Conservation (phyloP, 2,888 invertebrate species). For the Sphecodes monilicornis region DNA sequence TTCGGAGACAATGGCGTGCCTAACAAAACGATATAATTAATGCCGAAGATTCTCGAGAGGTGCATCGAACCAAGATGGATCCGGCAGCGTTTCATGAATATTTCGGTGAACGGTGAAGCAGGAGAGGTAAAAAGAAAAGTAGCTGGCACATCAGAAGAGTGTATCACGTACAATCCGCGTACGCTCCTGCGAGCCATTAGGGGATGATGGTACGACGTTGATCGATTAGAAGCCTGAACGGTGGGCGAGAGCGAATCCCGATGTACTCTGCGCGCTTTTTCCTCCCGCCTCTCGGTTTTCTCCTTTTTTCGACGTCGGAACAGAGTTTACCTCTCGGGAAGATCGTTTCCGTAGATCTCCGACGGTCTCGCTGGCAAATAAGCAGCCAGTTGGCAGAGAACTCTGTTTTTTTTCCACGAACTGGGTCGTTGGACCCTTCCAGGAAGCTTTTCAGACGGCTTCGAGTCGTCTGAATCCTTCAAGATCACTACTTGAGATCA, state of each 20-base stretch:
- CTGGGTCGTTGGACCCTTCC: neutral
- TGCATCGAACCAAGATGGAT: neutral
- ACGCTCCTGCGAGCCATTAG: constrained; percentile 35
- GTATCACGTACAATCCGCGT: constrained; percentile 11
- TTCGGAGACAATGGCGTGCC: no score
- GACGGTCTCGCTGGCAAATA: neutral
- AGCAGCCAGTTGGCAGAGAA: neutral
- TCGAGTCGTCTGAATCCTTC: neutral
- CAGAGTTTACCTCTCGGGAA: constrained; percentile 13
- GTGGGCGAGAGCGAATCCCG: constrained; percentile 17
- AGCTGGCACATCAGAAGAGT: neutral
- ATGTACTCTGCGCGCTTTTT: constrained; percentile 28
- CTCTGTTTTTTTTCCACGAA: neutral
- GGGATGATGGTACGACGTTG: constrained; percentile 48
- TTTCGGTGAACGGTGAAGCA: neutral
- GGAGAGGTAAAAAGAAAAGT: neutral
- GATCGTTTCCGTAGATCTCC: neutral
- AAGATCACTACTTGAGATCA: neutral
- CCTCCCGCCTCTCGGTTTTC: neutral
- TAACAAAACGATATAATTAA: constrained; percentile 28
- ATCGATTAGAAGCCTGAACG: constrained; percentile 45
- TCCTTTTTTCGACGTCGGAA: neutral
- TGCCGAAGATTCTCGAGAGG: neutral
- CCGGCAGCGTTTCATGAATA: constrained; percentile 10
- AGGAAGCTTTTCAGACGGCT: neutral